phyloP scores from a whole-genome alignment of 1,140 invertebrate species.

The Drosophila auraria region DNA sequence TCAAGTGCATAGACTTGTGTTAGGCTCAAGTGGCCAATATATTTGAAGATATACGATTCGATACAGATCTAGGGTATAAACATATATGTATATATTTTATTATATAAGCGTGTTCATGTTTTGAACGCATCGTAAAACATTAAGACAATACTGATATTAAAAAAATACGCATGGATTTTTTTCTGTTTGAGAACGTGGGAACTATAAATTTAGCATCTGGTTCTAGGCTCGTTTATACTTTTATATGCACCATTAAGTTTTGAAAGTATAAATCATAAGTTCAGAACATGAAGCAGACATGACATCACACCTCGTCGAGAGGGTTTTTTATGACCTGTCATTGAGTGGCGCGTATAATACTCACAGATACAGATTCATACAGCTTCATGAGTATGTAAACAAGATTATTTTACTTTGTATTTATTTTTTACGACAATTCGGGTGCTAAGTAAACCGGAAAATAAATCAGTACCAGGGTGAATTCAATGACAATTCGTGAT shows the following conservation, averaged over 20 bases:
- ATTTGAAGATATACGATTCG: too few relatives aligned
- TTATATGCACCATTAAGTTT: slow-evolving; percentile 21
- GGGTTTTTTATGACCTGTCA: slow-evolving; percentile 43
- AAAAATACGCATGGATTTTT: neutral
- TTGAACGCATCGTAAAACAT: neutral
- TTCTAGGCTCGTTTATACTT: slow-evolving; percentile 13
- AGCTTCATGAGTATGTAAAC: slow-evolving; percentile 10
- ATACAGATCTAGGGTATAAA: too few relatives aligned
- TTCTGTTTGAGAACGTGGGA: slow-evolving; percentile 6
- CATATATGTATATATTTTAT: too few relatives aligned
- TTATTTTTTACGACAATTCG: slow-evolving; percentile 3
- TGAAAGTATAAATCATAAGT: slow-evolving; percentile 44
- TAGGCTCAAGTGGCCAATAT: too few relatives aligned
- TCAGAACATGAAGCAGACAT: slow-evolving; percentile 35
- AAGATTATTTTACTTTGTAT: neutral
- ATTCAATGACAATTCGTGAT: neutral
- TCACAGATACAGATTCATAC: slow-evolving; percentile 10
- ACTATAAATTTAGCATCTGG: slow-evolving; percentile 23
- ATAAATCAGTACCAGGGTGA: neutral
- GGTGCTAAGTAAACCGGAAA: slow-evolving; percentile 14
- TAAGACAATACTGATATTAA: neutral
- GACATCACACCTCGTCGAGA: slow-evolving; percentile 45
- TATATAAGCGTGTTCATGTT: too few relatives aligned
- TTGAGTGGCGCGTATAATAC: slow-evolving; percentile 15
- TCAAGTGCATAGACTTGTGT: too few relatives aligned